Evolutionary conservation across 2,888 invertebrate species (phyloP).

Genomic region (Temnothorax unifasciatus): DNA sequence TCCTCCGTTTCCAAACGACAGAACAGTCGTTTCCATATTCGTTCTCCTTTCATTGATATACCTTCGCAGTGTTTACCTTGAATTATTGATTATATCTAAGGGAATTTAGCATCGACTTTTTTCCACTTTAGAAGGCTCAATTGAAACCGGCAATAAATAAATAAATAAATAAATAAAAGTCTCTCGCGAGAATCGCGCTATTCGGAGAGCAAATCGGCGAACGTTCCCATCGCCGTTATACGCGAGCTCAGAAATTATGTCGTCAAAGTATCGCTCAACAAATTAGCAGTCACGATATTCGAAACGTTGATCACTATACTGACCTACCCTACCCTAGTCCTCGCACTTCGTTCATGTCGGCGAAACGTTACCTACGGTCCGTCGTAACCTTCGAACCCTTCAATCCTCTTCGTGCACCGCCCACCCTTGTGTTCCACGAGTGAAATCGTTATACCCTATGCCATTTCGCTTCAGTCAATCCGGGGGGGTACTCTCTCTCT

Average conservation of each 20-base stretch:
- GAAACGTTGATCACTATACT: constrained; percentile 35
- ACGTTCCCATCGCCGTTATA: neutral
- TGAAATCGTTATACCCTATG: constrained; percentile 21
- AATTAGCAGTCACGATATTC: constrained; percentile 27
- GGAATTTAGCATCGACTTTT: neutral
- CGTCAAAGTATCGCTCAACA: constrained; percentile 3
- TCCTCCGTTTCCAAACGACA: neutral
- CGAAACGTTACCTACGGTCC: constrained; percentile 23
- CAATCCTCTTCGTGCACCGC: neutral
- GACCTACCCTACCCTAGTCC: constrained; percentile 36
- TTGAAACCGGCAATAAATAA: neutral
- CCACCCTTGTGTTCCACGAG: neutral
- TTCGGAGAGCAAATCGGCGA: neutral
- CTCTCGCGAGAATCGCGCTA: neutral
- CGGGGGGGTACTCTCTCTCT: neutral
- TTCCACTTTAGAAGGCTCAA: neutral
- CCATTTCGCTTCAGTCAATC: constrained; percentile 37
- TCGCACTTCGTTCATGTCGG: constrained; percentile 24
- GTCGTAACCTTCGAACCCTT: constrained; percentile 34
- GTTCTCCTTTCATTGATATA: neutral
- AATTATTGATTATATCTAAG: neutral
- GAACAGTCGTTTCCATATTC: neutral
- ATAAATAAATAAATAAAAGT: neutral
- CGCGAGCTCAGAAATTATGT: neutral
- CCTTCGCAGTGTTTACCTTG: neutral